Evolutionary conservation across 2,888 invertebrate genomes (phyloP).

Genomic region (Drosophila ezoana): DNA sequence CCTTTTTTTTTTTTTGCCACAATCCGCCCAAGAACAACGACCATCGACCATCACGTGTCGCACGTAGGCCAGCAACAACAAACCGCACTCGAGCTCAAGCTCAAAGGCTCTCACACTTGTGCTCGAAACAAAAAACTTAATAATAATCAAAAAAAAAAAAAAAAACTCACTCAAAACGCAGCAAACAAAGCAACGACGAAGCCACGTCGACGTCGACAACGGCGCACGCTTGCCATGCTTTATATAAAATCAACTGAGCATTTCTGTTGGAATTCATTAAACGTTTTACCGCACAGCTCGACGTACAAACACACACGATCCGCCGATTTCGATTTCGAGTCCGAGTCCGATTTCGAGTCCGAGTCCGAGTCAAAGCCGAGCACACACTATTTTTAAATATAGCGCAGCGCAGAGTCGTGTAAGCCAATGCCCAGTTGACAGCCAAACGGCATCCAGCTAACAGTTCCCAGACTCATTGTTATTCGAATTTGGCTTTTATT

Average conservation of each 20-base stretch:
- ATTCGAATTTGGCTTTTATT: constrained; percentile 37
- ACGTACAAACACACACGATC: constrained; percentile 52
- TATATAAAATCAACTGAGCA: constrained; percentile 83
- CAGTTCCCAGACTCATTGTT: constrained; percentile 42
- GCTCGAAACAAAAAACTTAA: constrained; percentile 16
- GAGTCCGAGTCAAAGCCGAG: constrained; percentile 25
- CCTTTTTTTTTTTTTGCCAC: constrained; percentile 25
- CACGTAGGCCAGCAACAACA: constrained; percentile 49
- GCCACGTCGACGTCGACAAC: constrained; percentile 46
- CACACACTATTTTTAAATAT: constrained; percentile 35
- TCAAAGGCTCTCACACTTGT: constrained; percentile 31
- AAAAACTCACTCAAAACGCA: constrained; percentile 69
- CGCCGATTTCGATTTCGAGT: constrained; percentile 18
- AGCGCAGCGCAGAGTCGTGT: constrained; percentile 55
- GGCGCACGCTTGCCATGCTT: constrained; percentile 68
- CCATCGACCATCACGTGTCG: constrained; percentile 66
- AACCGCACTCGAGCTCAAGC: constrained; percentile 49
- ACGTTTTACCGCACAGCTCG: constrained; percentile 80
- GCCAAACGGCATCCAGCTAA: constrained; percentile 46
- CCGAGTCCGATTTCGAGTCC: constrained; percentile 3
- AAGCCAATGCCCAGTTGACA: constrained; percentile 50
- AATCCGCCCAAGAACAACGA: constrained; percentile 60
- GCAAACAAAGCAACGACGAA: constrained; percentile 65
- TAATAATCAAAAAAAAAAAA: constrained; percentile 20
- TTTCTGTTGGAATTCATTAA: constrained; percentile 82